Conservation (phyloP, 2,888 invertebrate genomes). For the Nephrotoma guestfalica region DNA sequence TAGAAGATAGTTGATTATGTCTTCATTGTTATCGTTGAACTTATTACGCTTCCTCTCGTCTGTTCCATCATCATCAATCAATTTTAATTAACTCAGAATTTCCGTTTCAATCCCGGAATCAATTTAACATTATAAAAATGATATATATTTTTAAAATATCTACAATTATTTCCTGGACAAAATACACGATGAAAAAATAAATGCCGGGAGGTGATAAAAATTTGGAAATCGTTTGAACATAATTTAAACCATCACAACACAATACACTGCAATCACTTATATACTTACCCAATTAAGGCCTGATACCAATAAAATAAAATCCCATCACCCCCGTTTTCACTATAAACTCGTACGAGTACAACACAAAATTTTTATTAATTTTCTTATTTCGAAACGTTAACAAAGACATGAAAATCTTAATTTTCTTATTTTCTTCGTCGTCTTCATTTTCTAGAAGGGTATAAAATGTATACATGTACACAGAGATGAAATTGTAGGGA, state of each 20-base stretch:
- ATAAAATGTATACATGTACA: not conserved
- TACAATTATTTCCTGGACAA: not conserved
- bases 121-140: not conserved
- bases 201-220: not conserved
- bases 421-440: not conserved
- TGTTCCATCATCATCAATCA: not conserved
- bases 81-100: conserved; percentile 1
- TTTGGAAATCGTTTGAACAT: not conserved
- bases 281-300: not conserved
- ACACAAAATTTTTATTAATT: not conserved
- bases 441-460: not conserved
- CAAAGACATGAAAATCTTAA: not conserved
- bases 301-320: not conserved
- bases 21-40: not conserved
- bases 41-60: not conserved
- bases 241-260: not conserved
- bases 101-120: not conserved
- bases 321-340: not conserved
- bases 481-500: not conserved
- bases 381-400: not conserved
- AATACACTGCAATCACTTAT: not conserved
- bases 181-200: not conserved
- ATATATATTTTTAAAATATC: not conserved
- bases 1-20: not conserved
- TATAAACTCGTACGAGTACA: not conserved